Evolutionary conservation across 2,888 invertebrate genomes (phyloP).

Genomic region (Labia minor): DNA sequence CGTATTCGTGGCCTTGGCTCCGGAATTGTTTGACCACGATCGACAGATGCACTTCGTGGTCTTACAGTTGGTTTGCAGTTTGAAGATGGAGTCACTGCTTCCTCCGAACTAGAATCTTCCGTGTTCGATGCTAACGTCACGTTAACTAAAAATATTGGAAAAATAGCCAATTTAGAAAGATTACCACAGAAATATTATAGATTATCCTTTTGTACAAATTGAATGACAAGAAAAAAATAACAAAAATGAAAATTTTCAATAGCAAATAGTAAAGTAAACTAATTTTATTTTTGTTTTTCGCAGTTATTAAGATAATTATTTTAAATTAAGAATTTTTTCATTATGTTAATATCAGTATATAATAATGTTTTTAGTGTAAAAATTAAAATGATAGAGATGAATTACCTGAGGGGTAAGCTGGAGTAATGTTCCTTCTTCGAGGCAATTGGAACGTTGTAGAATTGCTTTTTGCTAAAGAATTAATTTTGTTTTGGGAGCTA

Average conservation of each 20-base stretch:
- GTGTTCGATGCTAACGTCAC: constrained; percentile 54
- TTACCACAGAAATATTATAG: too few relatives aligned
- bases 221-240: neutral
- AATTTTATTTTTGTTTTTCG: too few relatives aligned
- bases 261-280: too few relatives aligned
- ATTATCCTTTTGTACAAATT: constrained; percentile 16
- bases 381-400: too few relatives aligned
- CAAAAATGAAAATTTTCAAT: too few relatives aligned
- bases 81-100: constrained; percentile 41
- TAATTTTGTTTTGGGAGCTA: constrained; percentile 66
- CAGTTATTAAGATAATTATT: too few relatives aligned
- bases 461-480: constrained; percentile 19
- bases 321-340: too few relatives aligned
- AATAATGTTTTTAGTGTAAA: too few relatives aligned
- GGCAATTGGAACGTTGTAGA: neutral
- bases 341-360: too few relatives aligned
- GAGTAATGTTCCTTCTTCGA: constrained; percentile 47
- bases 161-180: too few relatives aligned
- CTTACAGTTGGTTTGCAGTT: constrained; percentile 48
- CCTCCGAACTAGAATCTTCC: constrained; percentile 75
- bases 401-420: constrained; percentile 57
- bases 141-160: constrained; percentile 43
- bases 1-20: constrained; percentile 26
- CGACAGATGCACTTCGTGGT: constrained; percentile 54
- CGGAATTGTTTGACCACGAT: constrained; percentile 35